These are phyloP conservation scores for Sturnira hondurensis DNA, from an alignment of 2,113 vertebrate genomes.

Conservation along the genomic window DNA sequence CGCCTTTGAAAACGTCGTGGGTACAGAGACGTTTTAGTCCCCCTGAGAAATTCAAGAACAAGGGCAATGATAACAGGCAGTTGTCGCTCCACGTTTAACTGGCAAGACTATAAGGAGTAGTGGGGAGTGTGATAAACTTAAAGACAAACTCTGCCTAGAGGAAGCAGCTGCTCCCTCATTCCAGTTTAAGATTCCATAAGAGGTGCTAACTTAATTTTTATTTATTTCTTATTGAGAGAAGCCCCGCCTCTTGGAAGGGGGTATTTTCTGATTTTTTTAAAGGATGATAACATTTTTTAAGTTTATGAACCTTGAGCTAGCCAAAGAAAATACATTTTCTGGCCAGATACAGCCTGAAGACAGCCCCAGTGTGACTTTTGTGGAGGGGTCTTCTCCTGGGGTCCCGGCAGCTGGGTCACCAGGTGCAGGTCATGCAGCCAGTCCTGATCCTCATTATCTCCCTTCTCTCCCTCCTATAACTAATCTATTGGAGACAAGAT, in stretches of 20 bases:
- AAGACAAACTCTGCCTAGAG: background rate
- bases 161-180: background rate
- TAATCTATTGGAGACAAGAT: background rate
- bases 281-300: background rate
- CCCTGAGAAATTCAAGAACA: background rate
- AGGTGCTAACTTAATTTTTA: too few relatives aligned
- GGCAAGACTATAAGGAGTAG: background rate
- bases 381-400: background rate
- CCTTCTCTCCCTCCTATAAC: background rate
- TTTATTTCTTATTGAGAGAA: background rate
- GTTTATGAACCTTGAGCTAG: background rate
- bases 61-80: too few relatives aligned
- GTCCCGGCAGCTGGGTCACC: background rate
- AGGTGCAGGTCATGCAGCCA: background rate
- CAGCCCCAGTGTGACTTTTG: too few relatives aligned
- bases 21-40: background rate
- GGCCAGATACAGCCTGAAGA: background rate
- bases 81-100: background rate
- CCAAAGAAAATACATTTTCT: background rate
- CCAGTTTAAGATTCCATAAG: fast-evolving
- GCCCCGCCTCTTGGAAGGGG: background rate
- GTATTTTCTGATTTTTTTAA: conserved; percentile 27
- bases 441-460: background rate
- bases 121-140: background rate
- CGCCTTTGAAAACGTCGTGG: background rate